Evolutionary conservation across 2,797 vertebrate species (phyloP).

Genomic region (Myotis myotis): DNA sequence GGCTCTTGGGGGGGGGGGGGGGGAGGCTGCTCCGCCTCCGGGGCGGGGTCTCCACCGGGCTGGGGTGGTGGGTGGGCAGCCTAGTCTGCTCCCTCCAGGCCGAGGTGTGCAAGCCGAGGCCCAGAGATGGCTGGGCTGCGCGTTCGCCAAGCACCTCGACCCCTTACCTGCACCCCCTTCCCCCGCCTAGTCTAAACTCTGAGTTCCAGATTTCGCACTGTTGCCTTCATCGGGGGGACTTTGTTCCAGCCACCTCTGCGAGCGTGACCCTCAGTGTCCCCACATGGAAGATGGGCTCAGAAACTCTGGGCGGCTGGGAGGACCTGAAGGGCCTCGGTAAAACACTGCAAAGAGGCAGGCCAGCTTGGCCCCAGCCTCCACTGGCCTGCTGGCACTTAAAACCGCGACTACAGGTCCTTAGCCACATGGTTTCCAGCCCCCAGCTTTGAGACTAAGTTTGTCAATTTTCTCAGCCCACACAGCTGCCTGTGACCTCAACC

Average conservation of each 20-base stretch:
- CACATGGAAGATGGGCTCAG: neutral
- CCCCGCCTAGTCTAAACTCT: neutral
- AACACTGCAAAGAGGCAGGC: neutral
- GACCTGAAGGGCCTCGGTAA: neutral
- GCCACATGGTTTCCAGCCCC: neutral
- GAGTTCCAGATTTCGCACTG: neutral
- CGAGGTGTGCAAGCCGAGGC: accelerated
- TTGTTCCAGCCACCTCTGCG: neutral
- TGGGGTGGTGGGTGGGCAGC: neutral
- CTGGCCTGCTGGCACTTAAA: neutral
- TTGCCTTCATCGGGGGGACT: neutral
- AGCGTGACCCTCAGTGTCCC: neutral
- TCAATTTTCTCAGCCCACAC: neutral
- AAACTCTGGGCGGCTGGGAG: neutral
- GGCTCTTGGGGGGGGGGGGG: neutral
- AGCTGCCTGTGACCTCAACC: neutral
- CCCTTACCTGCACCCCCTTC: neutral
- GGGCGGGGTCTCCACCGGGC: constrained; percentile 33
- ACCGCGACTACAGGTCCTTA: neutral
- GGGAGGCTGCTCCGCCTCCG: constrained; percentile 36
- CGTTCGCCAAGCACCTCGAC: accelerated
- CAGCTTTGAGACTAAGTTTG: neutral
- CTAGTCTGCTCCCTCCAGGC: accelerated
- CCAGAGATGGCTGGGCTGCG: accelerated
- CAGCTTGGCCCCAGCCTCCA: neutral